These are phyloP conservation scores for Petrocephalus sullivani DNA, from an alignment of 2,797 vertebrate species.

Conservation along the genomic window DNA sequence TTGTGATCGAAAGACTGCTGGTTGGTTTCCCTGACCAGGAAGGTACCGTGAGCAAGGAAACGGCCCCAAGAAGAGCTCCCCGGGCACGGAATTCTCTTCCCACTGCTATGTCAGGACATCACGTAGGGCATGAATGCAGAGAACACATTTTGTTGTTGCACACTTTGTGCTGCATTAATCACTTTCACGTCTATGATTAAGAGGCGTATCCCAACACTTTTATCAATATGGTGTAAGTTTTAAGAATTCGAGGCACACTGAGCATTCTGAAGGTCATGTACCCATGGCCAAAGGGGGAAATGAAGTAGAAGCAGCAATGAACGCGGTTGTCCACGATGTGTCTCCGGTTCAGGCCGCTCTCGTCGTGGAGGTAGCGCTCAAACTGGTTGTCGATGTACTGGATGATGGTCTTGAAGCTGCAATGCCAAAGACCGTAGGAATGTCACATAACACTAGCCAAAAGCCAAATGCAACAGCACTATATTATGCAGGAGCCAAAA, in stretches of 20 bases:
- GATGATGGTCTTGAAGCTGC: slow-evolving; percentile 94
- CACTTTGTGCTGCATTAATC: no score
- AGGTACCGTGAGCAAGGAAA: no score
- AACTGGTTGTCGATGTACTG: slow-evolving; percentile 97
- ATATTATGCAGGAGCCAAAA: neutral
- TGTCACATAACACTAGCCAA: neutral
- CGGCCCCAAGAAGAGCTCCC: no score
- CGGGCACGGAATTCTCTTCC: no score
- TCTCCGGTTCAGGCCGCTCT: slow-evolving; percentile 89
- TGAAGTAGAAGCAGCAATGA: slow-evolving; percentile 98
- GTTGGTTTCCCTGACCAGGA: no score
- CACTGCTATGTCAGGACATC: no score
- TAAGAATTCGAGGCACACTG: neutral
- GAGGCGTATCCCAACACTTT: neutral
- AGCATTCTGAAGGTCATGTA: slow-evolving; percentile 44
- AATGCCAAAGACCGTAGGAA: neutral
- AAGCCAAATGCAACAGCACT: neutral
- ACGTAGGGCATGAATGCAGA: no score
- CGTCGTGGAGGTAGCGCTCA: slow-evolving; percentile 94
- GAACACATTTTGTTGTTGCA: no score
- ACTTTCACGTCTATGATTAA: neutral
- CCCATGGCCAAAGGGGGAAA: slow-evolving; percentile 96
- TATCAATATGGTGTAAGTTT: neutral
- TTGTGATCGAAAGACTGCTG: no score
- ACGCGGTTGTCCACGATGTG: slow-evolving; percentile 96